These are phyloP conservation scores for Portevinia maculata DNA, from an alignment of 2,888 invertebrate genomes.

Conservation along the genomic window DNA sequence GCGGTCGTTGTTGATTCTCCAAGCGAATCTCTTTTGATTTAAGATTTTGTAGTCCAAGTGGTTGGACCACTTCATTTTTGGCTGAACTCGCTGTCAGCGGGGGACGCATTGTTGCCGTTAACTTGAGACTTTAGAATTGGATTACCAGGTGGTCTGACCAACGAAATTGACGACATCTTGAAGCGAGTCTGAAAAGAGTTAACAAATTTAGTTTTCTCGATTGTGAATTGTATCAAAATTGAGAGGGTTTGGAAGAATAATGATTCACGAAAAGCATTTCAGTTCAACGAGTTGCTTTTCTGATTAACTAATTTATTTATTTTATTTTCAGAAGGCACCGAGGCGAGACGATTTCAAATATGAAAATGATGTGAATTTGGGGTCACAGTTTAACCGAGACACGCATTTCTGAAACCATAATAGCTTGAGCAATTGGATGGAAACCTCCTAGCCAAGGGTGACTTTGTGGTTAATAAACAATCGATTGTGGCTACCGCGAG, in stretches of 20 bases:
- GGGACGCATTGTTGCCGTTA: constrained; percentile 60
- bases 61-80: constrained; percentile 72
- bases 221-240: not conserved
- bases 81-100: constrained; percentile 57
- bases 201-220: not conserved
- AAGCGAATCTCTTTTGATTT: constrained; percentile 52
- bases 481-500: no score
- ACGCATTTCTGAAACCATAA: no score
- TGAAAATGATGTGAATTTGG: no score
- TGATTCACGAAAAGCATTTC: not conserved
- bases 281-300: no score
- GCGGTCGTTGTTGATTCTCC: constrained; percentile 47
- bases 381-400: no score
- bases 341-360: no score
- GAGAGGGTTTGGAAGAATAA: constrained; percentile 2
- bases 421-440: no score
- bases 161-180: constrained; percentile 57
- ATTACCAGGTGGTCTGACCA: constrained; percentile 47
- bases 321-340: no score
- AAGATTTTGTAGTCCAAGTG: constrained; percentile 47
- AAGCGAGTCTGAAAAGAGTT: constrained; percentile 50
- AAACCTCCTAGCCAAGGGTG: no score
- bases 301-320: no score
- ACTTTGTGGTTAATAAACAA: no score
- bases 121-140: constrained; percentile 23